phyloP scores from a whole-genome alignment of 2,797 vertebrate species.

The Pseudochirops corinnae region DNA sequence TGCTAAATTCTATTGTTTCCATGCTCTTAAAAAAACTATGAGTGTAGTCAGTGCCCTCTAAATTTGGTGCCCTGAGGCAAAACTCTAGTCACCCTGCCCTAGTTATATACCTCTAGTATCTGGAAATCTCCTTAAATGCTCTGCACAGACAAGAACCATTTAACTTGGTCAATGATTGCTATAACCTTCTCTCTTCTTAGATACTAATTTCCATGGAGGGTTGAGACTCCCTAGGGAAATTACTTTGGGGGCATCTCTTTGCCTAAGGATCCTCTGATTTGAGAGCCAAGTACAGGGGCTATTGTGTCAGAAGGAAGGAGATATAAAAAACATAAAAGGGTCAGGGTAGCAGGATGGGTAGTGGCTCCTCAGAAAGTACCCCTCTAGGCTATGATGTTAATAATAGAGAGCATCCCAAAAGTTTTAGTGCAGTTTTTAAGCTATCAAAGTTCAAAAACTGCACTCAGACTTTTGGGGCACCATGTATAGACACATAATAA shows the following conservation, averaged over 20 bases:
- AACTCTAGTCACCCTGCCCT: background rate
- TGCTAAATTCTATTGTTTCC: background rate
- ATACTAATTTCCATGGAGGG: background rate
- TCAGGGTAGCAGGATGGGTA: background rate
- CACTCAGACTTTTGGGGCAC: background rate
- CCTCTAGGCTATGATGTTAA: background rate
- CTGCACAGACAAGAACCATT: background rate
- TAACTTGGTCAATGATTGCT: background rate
- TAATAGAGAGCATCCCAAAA: background rate
- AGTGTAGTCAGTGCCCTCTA: background rate
- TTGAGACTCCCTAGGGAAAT: background rate
- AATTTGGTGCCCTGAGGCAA: background rate
- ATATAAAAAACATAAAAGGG: background rate
- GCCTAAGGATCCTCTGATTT: background rate
- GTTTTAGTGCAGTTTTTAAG: background rate
- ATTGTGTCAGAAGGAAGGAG: background rate
- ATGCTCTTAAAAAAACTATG: background rate
- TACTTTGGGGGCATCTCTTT: background rate
- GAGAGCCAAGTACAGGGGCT: background rate
- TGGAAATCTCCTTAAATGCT: background rate
- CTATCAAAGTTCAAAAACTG: background rate
- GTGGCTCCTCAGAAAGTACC: background rate
- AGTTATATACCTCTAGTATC: background rate
- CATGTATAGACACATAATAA: background rate
- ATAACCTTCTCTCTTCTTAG: background rate